Evolutionary conservation across 2,113 vertebrate species (phyloP).

Genomic region (Psittacula cyanocephala): DNA sequence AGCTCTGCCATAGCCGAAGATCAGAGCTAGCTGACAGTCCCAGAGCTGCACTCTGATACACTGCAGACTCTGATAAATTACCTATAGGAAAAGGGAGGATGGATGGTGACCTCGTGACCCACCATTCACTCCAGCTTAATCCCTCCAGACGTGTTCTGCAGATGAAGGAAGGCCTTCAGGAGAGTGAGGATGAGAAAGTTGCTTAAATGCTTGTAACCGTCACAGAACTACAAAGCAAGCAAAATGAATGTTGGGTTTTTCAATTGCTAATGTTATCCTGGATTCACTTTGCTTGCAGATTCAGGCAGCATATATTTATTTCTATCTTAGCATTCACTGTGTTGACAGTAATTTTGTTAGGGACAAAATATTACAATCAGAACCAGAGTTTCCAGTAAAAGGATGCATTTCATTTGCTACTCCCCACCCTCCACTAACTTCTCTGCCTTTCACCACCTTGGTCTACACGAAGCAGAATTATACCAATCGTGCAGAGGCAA

Average conservation of each 20-base stretch:
- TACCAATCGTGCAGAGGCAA: background rate
- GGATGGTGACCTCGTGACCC: background rate
- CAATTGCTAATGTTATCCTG: background rate
- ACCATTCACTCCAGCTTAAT: background rate
- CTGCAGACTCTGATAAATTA: background rate
- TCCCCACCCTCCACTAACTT: background rate
- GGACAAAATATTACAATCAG: background rate
- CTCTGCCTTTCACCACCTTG: background rate
- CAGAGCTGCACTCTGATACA: background rate
- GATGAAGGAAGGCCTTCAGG: background rate
- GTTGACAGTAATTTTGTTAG: constrained; percentile 22
- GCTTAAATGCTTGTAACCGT: background rate
- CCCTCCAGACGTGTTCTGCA: background rate
- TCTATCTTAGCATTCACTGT: background rate
- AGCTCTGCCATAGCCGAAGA: background rate
- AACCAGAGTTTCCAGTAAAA: background rate
- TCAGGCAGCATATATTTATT: background rate
- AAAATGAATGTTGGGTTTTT: background rate
- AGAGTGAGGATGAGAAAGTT: background rate
- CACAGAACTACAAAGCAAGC: constrained; percentile 17
- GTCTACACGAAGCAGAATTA: background rate
- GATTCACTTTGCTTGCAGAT: background rate
- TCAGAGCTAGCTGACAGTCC: background rate
- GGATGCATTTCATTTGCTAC: background rate
- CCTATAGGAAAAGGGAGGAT: background rate